phyloP scores from a whole-genome alignment of 2,888 invertebrate species.

The Neoascia interrupta region DNA sequence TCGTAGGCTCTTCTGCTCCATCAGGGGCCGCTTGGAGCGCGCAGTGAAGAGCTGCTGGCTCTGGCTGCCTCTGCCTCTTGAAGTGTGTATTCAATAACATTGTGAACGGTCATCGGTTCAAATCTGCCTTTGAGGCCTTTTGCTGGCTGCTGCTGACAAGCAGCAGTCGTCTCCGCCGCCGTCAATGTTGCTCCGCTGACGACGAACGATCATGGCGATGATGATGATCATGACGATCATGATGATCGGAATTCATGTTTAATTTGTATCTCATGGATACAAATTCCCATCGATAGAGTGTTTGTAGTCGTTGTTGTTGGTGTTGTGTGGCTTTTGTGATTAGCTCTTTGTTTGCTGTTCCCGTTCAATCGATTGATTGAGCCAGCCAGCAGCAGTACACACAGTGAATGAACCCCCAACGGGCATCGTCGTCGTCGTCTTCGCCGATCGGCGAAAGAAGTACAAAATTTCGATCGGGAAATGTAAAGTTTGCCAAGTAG shows the following conservation, averaged over 20 bases:
- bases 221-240: constrained; percentile 43
- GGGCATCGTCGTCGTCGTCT: constrained; percentile 4
- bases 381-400: constrained; percentile 8
- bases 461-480: constrained; percentile 42
- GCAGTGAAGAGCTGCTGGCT: constrained; percentile 18
- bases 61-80: constrained; percentile 48
- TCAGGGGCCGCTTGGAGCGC: constrained; percentile 21
- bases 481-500: too few relatives aligned
- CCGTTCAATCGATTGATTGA: constrained; percentile 67
- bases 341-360: constrained; percentile 68
- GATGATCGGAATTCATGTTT: constrained; percentile 69
- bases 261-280: constrained; percentile 69
- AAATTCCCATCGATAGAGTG: constrained; percentile 68
- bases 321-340: constrained; percentile 59
- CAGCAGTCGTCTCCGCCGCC: constrained; percentile 40
- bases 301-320: constrained; percentile 49
- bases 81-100: constrained; percentile 69
- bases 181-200: neutral
- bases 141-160: constrained; percentile 53
- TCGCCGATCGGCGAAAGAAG: constrained; percentile 24
- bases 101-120: constrained; percentile 69
- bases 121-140: constrained; percentile 63
- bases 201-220: too few relatives aligned
- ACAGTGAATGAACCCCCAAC: constrained; percentile 48
- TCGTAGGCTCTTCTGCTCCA: constrained; percentile 21